These are phyloP conservation scores for Cephus pulcher DNA, from an alignment of 2,888 invertebrate genomes.

Conservation along the genomic window DNA sequence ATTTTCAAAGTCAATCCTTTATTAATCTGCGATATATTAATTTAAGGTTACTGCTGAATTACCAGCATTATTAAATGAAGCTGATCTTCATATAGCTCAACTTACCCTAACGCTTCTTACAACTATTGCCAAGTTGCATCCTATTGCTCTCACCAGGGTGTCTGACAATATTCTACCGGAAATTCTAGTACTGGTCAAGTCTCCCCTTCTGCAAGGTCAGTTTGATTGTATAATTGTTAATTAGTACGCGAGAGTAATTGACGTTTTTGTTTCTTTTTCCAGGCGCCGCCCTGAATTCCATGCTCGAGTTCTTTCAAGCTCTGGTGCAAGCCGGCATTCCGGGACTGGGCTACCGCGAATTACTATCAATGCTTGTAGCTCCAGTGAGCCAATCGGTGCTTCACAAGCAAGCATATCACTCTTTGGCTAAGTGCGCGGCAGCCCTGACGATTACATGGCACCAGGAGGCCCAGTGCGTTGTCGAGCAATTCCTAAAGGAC, in stretches of 20 bases:
- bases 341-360: constrained; percentile 83
- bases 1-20: neutral
- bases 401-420: constrained; percentile 88
- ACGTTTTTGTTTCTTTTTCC: constrained; percentile 16
- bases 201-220: constrained; percentile 89
- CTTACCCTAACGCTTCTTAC: constrained; percentile 86
- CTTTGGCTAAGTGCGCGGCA: constrained; percentile 96
- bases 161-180: constrained; percentile 84
- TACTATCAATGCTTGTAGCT: constrained; percentile 81
- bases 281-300: constrained; percentile 91
- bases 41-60: constrained; percentile 84
- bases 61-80: constrained; percentile 90
- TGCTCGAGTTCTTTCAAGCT: constrained; percentile 94
- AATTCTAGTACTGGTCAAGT: constrained; percentile 87
- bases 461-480: constrained; percentile 76
- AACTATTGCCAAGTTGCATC: constrained; percentile 83
- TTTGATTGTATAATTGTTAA: neutral
- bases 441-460: constrained; percentile 88
- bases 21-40: constrained; percentile 10
- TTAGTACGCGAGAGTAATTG: constrained; percentile 6
- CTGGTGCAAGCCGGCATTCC: constrained; percentile 85
- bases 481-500: constrained; percentile 77
- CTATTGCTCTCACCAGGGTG: constrained; percentile 80
- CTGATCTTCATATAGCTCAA: constrained; percentile 97
- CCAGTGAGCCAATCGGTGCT: constrained; percentile 71